Evolutionary conservation across 92 coral and sea anemone species (phyloP).

Genomic region (Hydrozoanthus gracilis): DNA sequence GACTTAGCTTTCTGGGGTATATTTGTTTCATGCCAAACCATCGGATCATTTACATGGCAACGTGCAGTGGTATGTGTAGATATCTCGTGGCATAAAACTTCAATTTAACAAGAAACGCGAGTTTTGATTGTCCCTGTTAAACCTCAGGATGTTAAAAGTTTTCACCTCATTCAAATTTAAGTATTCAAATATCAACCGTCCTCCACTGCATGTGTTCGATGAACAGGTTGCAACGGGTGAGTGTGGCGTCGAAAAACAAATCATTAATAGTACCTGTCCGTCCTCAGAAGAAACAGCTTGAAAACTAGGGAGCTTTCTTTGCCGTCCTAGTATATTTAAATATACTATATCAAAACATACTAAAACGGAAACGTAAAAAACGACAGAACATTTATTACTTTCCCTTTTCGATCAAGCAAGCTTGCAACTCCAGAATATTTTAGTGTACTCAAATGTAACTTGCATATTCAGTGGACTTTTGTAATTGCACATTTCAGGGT

Average conservation of each 20-base stretch:
- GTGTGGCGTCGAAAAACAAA: conserved; percentile 19
- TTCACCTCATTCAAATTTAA: conserved; percentile 23
- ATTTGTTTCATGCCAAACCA: conserved; percentile 22
- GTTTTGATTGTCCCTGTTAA: background rate
- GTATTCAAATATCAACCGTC: background rate
- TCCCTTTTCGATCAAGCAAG: too few relatives aligned
- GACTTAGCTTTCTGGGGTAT: background rate
- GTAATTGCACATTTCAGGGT: too few relatives aligned
- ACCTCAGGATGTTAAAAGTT: background rate
- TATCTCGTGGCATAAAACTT: background rate
- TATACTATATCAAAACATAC: too few relatives aligned
- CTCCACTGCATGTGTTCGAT: background rate
- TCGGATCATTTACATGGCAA: background rate
- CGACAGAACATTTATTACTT: too few relatives aligned
- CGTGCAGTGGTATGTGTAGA: background rate
- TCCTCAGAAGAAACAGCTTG: background rate
- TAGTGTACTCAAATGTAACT: too few relatives aligned
- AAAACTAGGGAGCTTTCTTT: too few relatives aligned
- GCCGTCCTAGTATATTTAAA: too few relatives aligned
- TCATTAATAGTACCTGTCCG: background rate
- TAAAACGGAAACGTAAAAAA: too few relatives aligned
- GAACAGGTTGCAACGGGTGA: conserved; percentile 39
- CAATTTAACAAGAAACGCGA: background rate
- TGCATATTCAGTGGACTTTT: too few relatives aligned
- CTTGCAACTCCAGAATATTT: too few relatives aligned